Evolutionary conservation across 2,888 invertebrate genomes (phyloP).

Genomic region (Reticulitermes lucifugus): DNA sequence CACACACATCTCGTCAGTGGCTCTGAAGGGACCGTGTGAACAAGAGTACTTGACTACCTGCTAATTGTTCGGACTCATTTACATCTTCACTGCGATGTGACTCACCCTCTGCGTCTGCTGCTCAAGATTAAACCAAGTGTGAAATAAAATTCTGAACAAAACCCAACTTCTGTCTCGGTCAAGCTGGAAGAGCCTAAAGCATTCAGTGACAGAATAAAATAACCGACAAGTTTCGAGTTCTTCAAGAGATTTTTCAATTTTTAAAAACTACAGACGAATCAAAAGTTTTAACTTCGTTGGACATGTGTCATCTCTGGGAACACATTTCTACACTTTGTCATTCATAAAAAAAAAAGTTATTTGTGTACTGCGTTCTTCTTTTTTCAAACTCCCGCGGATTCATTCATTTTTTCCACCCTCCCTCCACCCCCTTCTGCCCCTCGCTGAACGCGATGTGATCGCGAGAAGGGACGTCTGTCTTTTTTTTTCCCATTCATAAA

Average conservation of each 20-base stretch:
- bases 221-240: too few species aligned
- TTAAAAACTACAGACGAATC: too few species aligned
- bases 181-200: too few species aligned
- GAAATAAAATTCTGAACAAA: background rate
- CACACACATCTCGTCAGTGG: background rate
- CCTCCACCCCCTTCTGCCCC: background rate
- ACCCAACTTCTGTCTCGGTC: too few species aligned
- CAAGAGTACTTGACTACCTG: background rate
- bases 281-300: too few species aligned
- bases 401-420: constrained; percentile 37
- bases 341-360: too few species aligned
- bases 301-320: background rate
- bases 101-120: too few species aligned
- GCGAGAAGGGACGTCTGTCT: constrained; percentile 13
- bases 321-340: background rate
- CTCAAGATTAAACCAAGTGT: constrained; percentile 7
- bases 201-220: too few species aligned
- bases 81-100: too few species aligned
- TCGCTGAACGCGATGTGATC: constrained; percentile 26
- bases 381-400: constrained; percentile 43
- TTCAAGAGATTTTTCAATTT: too few species aligned
- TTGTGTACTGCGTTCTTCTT: constrained; percentile 7
- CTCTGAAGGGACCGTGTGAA: background rate
- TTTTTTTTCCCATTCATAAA: constrained; percentile 42
- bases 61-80: background rate